phyloP scores from a whole-genome alignment of 2,797 vertebrate species.

The Fratercula arctica region DNA sequence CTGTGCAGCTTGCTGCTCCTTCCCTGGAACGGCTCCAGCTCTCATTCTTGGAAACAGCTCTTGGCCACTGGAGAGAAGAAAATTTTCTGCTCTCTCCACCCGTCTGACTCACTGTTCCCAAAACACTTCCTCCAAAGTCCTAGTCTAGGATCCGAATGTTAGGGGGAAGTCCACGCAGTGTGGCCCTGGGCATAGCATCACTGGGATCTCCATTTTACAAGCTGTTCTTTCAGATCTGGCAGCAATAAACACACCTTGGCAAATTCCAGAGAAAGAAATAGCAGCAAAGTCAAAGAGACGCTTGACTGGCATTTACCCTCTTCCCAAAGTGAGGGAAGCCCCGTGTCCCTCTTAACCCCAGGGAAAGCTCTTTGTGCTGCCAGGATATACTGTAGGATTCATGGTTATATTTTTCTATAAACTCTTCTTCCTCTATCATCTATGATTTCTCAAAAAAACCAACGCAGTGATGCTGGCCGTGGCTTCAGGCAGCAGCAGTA shows the following conservation, averaged over 20 bases:
- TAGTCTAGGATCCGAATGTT: background rate
- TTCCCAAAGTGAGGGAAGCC: background rate
- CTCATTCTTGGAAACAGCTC: conserved; percentile 5
- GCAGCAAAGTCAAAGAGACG: background rate
- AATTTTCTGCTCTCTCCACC: background rate
- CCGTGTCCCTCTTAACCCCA: background rate
- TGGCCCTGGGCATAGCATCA: background rate
- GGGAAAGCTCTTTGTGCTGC: background rate
- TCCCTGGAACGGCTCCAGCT: background rate
- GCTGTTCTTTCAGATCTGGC: background rate
- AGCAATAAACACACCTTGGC: background rate
- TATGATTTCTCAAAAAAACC: background rate
- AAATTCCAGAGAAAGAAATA: background rate
- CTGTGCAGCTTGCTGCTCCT: background rate
- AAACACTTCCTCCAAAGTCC: background rate
- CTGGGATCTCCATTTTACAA: background rate
- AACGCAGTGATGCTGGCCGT: fast-evolving
- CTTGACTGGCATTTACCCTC: background rate
- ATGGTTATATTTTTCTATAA: background rate
- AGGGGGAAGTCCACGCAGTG: background rate
- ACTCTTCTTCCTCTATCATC: background rate
- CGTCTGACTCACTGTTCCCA: background rate
- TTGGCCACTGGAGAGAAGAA: background rate
- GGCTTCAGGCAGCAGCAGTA: background rate
- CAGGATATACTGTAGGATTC: background rate